Percentiles rank a stretch among this genome's conserved stretches.
Evolutionary conservation across 2,888 invertebrate species (phyloP).

Genomic region (Deroplatys truncata): DNA sequence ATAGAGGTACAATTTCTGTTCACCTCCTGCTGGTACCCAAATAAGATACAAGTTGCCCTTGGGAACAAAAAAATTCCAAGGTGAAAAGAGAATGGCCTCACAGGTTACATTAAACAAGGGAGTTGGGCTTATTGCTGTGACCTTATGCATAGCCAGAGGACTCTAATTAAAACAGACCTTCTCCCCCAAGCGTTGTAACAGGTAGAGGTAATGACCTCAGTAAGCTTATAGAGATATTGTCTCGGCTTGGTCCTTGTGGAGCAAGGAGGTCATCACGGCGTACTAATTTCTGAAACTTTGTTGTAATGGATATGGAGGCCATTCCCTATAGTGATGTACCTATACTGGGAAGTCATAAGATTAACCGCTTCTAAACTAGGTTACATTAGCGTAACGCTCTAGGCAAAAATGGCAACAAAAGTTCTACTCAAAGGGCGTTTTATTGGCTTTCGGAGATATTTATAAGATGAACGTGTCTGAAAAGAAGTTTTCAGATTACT

Average conservation of each 20-base stretch:
- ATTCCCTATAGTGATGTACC: not conserved
- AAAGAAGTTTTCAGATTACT: too few relatives aligned
- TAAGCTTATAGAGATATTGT: not conserved
- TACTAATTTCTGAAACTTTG: not conserved
- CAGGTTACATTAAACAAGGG: not conserved
- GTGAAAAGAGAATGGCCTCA: not conserved
- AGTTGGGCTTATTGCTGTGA: not conserved
- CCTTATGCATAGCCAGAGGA: not conserved
- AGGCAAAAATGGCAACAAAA: too few relatives aligned
- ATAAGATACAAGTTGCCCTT: not conserved
- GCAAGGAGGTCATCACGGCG: not conserved
- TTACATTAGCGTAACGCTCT: too few relatives aligned
- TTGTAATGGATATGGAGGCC: not conserved
- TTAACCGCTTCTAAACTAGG: too few relatives aligned
- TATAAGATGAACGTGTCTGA: too few relatives aligned
- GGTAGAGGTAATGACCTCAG: not conserved
- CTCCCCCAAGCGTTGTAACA: not conserved
- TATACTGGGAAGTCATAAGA: too few relatives aligned
- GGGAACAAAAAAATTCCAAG: not conserved
- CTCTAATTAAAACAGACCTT: not conserved
- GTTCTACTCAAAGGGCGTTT: too few relatives aligned
- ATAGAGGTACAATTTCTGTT: slow-evolving; percentile 12
- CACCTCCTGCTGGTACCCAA: not conserved
- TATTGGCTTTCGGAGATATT: too few relatives aligned
- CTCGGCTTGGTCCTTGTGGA: not conserved